Conservation (phyloP, 2,888 invertebrate genomes). For the Ischnus inquisitorius region DNA sequence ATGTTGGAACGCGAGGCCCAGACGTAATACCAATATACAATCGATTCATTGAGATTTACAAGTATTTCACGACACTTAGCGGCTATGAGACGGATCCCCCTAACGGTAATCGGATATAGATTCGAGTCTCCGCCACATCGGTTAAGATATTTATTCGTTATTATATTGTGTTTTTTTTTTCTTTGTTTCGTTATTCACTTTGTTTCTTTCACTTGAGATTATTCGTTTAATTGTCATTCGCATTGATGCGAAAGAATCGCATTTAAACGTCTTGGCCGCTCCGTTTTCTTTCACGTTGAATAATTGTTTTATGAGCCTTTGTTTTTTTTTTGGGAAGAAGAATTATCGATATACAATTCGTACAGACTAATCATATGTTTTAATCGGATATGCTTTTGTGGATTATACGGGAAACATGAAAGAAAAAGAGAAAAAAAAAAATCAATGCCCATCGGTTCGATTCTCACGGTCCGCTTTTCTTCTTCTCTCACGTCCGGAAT, state of each 20-base stretch:
- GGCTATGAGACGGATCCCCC: slow-evolving; percentile 66
- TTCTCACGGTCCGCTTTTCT: slow-evolving; percentile 30
- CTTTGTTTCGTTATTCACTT: slow-evolving; percentile 41
- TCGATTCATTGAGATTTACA: slow-evolving; percentile 59
- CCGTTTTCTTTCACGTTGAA: slow-evolving; percentile 28
- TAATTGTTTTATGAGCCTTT: slow-evolving; percentile 57
- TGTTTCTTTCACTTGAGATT: slow-evolving; percentile 31
- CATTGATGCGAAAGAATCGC: slow-evolving; percentile 40
- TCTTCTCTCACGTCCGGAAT: slow-evolving; percentile 37
- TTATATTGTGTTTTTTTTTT: slow-evolving; percentile 60
- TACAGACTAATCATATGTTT: slow-evolving; percentile 81
- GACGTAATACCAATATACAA: too few relatives aligned
- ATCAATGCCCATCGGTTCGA: slow-evolving; percentile 67
- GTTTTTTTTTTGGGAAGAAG: slow-evolving; percentile 43
- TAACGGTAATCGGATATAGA: slow-evolving; percentile 63
- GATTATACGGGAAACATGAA: slow-evolving; percentile 72
- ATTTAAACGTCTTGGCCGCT: slow-evolving; percentile 28
- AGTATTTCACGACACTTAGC: slow-evolving; percentile 70
- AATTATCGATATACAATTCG: slow-evolving; percentile 64
- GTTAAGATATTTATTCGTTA: slow-evolving; percentile 62
- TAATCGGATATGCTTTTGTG: slow-evolving; percentile 81
- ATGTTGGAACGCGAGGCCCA: too few relatives aligned
- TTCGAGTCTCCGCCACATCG: slow-evolving; percentile 67
- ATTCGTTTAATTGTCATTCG: slow-evolving; percentile 18
- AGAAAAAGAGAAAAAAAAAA: slow-evolving; percentile 37